Conservation (phyloP, 1,140 invertebrate genomes). For the Lucilia cuprina region DNA sequence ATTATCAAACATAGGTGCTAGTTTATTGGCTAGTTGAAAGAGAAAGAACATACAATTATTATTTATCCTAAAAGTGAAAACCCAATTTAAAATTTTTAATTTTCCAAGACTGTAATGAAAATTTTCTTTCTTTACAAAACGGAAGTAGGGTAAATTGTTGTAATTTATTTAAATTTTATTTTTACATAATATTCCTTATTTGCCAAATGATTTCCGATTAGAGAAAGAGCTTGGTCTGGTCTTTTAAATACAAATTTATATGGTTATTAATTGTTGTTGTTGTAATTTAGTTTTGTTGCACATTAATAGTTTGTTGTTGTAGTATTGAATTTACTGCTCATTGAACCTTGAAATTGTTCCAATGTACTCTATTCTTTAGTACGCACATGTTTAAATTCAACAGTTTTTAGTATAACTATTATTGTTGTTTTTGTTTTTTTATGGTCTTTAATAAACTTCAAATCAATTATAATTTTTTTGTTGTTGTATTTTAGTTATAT, state of each 20-base stretch:
- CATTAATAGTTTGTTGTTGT: background rate
- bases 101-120: no score
- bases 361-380: background rate
- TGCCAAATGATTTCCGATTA: constrained; percentile 28
- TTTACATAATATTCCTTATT: background rate
- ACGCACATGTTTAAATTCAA: constrained; percentile 10
- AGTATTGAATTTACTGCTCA: constrained; percentile 3
- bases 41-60: no score
- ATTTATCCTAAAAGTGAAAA: no score
- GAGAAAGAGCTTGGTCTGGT: background rate
- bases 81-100: no score
- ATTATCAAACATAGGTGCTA: no score
- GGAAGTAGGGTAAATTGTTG: constrained; percentile 21
- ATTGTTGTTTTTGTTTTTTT: background rate
- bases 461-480: constrained; percentile 33
- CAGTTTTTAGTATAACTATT: background rate
- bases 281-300: background rate
- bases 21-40: no score
- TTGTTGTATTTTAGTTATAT: background rate
- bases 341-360: constrained; percentile 30
- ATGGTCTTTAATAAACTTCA: background rate
- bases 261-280: background rate
- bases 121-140: background rate
- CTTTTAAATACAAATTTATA: background rate
- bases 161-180: background rate